Evolutionary conservation across 2,888 invertebrate species (phyloP), one percentile per base, ranked within the genome.

Genomic region (Nomada lathburiana): DNA sequence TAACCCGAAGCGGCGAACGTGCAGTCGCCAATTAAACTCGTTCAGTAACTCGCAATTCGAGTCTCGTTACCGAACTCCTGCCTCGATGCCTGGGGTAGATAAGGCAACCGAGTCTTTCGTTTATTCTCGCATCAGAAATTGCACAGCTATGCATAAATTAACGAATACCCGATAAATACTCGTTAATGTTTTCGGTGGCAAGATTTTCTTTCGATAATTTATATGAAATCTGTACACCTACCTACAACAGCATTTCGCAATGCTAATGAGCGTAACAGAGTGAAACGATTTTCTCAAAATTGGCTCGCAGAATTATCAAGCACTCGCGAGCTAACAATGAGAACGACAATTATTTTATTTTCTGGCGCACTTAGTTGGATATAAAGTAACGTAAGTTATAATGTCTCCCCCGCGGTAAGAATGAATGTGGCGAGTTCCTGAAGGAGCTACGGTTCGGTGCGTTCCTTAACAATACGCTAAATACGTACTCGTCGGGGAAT

Each of bases 381-480:
- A 59, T 70, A 36, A 76, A 76, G 74, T 75, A 72, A 42, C 74
- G 59, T 60, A 29, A 26, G 68, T 57, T 71, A 47, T 70, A 64
- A 73, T 81, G 83, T 80, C 57, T 18, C 55, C 23, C 23, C 59
- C 71, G 81, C 69, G 53, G 36, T 52, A 60, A 10, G 75, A 82
- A 82, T 57, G 81, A 78, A 74, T 70, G 65, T 63, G 73, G 67
- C 76, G 80, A 72, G 82, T 83, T 83, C 79, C 42, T 76, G 86
- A 90, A 92, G 93, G 93, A 93, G 93, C 92, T 93, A 92, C 86
- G 93, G 89, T 91, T 83, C 86, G 92, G 86, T 92, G 93, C 89
- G 55, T 85, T 80, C 81, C 77, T 82, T 93, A 92, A 93, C 89
- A 84, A 87, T 88, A 87, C 89, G 90, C 90, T 92, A 93, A 93